phyloP scores from a whole-genome alignment of 2,888 invertebrate genomes.

The Lysandra coridon region DNA sequence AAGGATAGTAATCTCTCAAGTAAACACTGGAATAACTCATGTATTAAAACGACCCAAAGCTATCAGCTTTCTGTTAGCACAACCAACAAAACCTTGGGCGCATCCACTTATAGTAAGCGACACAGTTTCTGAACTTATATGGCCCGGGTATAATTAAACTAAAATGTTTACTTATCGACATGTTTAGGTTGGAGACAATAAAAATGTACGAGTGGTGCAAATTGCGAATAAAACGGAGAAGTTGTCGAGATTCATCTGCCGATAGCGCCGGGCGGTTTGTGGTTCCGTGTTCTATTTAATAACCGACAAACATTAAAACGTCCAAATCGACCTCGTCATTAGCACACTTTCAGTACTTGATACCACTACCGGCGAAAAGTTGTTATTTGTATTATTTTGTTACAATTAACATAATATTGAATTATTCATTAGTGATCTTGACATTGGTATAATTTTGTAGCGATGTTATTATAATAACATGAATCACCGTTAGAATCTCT shows the following conservation, averaged over 20 bases:
- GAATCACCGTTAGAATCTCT: too few species aligned
- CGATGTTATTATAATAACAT: too few species aligned
- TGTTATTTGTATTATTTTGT: not conserved
- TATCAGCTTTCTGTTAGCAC: conserved; percentile 29
- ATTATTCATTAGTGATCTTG: not conserved
- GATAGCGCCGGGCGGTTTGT: conserved; percentile 32
- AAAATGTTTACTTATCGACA: conserved; percentile 22
- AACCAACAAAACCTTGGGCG: conserved; percentile 27
- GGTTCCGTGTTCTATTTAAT: conserved; percentile 32
- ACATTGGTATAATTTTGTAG: too few species aligned
- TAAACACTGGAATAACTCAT: not conserved
- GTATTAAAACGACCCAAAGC: conserved; percentile 25
- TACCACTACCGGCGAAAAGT: not conserved
- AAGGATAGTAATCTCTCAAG: not conserved
- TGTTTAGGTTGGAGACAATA: conserved; percentile 12
- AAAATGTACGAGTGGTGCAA: conserved; percentile 27
- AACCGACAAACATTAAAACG: conserved; percentile 22
- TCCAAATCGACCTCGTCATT: conserved; percentile 35
- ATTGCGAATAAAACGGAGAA: conserved; percentile 30
- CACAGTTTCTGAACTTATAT: not conserved
- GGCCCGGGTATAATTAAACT: conserved; percentile 23
- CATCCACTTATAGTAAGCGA: conserved; percentile 22
- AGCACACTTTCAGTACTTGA: conserved; percentile 12
- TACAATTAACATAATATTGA: not conserved
- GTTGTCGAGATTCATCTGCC: conserved; percentile 33